These are phyloP conservation scores for Trichoplusia ni DNA, from an alignment of 1,140 invertebrate species.

Conservation along the genomic window DNA sequence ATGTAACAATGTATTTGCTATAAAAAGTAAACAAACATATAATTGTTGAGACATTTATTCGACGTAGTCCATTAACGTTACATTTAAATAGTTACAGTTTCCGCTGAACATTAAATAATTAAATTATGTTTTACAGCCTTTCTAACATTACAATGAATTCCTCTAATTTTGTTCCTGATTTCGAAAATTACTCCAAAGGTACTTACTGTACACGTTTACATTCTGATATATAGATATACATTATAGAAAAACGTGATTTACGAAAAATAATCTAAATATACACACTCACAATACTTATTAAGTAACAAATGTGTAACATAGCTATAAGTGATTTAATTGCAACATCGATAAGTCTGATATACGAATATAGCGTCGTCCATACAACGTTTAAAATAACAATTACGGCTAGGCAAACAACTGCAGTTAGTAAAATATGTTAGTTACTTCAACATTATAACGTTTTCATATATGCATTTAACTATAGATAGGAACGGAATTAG, in stretches of 20 bases:
- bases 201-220: background rate
- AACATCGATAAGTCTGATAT: constrained; percentile 18
- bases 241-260: constrained; percentile 18
- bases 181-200: constrained; percentile 1
- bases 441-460: constrained; percentile 1
- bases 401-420: background rate
- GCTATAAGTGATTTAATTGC: background rate
- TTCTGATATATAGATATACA: constrained; percentile 9
- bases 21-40: constrained; percentile 28
- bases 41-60: constrained; percentile 72
- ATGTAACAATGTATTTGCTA: background rate
- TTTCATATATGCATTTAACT: background rate
- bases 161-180: constrained; percentile 8
- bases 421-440: background rate
- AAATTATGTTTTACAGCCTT: constrained; percentile 24
- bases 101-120: constrained; percentile 33
- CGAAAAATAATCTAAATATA: constrained; percentile 15
- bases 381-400: background rate
- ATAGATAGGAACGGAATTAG: constrained; percentile 13
- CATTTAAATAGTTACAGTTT: constrained; percentile 36
- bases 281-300: background rate
- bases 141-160: constrained; percentile 20
- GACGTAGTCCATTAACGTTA: constrained; percentile 67
- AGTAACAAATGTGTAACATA: constrained; percentile 14
- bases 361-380: background rate